phyloP scores from a whole-genome alignment of 2,113 vertebrate species.

The Macrotus californicus region DNA sequence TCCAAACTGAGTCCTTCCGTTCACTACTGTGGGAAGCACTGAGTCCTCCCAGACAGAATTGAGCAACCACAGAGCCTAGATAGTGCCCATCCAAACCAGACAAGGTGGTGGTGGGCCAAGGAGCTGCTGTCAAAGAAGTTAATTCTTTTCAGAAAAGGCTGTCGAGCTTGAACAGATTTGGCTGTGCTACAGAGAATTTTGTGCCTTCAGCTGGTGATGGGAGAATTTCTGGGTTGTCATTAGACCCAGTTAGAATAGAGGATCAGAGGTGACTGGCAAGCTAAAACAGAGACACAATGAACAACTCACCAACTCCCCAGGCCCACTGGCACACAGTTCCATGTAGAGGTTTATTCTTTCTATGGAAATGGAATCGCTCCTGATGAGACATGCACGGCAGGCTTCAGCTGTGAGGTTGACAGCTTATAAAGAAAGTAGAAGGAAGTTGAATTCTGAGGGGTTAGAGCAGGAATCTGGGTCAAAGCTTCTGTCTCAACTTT shows the following conservation, averaged over 20 bases:
- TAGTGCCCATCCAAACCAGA: neutral
- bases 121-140: constrained; percentile 11
- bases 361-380: constrained; percentile 28
- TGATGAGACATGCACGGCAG: constrained; percentile 56
- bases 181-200: neutral
- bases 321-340: constrained; percentile 11
- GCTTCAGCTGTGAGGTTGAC: constrained; percentile 43
- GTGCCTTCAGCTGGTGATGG: neutral
- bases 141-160: constrained; percentile 29
- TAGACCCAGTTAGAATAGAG: neutral
- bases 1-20: neutral
- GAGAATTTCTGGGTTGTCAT: constrained; percentile 35
- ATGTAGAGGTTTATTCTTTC: neutral
- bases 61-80: neutral
- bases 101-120: neutral
- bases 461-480: constrained; percentile 59
- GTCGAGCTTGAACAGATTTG: constrained; percentile 32
- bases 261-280: constrained; percentile 45
- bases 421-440: constrained; percentile 65
- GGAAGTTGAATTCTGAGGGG: constrained; percentile 51
- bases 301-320: neutral
- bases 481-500: constrained; percentile 46
- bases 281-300: constrained; percentile 1
- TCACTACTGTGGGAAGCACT: neutral
- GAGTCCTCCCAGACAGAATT: neutral